Percentiles rank a stretch among this genome's conserved stretches.
Conservation (phyloP, 2,113 vertebrate genomes). For the Abramis brama region DNA sequence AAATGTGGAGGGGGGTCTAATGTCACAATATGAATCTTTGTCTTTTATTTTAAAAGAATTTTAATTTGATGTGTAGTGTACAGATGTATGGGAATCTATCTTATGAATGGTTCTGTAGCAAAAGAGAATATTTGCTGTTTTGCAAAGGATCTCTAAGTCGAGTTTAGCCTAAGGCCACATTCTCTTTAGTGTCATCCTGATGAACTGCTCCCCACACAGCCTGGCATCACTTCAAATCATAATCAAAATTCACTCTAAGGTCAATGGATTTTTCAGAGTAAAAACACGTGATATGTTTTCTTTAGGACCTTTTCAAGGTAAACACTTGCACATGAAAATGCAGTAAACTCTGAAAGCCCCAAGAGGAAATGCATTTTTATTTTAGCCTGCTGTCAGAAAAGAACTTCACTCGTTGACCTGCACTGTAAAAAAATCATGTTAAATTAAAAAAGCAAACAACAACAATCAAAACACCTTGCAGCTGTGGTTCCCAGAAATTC, state of each 20-base stretch:
- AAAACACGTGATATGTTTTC: neutral
- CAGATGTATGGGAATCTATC: neutral
- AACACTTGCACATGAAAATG: neutral
- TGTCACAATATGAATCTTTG: neutral
- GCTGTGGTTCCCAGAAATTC: neutral
- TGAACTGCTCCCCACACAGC: conserved; percentile 15
- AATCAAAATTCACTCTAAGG: neutral
- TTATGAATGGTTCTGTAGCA: neutral
- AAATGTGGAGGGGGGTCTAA: neutral
- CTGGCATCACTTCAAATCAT: conserved; percentile 35
- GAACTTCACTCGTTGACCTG: neutral
- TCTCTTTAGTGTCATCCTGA: conserved; percentile 17
- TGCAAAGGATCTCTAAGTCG: conserved; percentile 4
- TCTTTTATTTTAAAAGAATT: neutral
- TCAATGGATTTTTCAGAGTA: conserved; percentile 42
- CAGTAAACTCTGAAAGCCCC: neutral
- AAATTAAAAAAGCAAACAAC: neutral
- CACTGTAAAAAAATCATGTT: neutral
- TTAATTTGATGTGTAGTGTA: neutral
- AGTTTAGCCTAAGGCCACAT: conserved; percentile 35
- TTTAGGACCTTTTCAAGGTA: neutral
- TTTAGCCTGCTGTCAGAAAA: neutral
- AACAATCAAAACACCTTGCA: neutral
- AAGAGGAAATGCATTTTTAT: neutral
- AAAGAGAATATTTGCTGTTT: conserved; percentile 5